A percentile compares a stretch with the other conserved stretches of the same genome.
Conservation (phyloP, 2,113 vertebrate species). For the Clupea harengus region DNA sequence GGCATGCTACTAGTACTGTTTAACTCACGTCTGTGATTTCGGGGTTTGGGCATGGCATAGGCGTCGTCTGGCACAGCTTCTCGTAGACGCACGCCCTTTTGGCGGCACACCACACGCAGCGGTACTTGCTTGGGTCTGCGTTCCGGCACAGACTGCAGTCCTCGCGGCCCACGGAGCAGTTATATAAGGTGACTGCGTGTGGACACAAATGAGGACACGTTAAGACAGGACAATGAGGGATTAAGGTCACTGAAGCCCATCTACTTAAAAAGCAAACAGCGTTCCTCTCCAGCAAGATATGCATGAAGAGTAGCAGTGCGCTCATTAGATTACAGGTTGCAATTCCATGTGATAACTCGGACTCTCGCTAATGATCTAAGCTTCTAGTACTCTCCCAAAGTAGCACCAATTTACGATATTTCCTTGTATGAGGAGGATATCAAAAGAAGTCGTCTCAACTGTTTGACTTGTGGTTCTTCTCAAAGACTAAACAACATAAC, state of each 20-base stretch:
- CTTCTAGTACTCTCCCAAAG: neutral
- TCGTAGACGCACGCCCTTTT: slow-evolving; percentile 78
- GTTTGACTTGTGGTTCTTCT: neutral
- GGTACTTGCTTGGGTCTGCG: slow-evolving; percentile 64
- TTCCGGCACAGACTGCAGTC: slow-evolving; percentile 93
- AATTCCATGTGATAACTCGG: neutral
- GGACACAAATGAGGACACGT: slow-evolving; percentile 6
- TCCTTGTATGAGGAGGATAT: neutral
- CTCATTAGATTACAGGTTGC: slow-evolving; percentile 12
- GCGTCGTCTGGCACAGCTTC: slow-evolving; percentile 68
- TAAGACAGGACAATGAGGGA: slow-evolving; percentile 16
- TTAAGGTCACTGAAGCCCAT: slow-evolving; percentile 16
- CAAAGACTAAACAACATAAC: neutral
- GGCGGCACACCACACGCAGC: slow-evolving; percentile 84
- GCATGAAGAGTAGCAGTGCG: neutral
- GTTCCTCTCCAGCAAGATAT: neutral
- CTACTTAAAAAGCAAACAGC: slow-evolving; percentile 19
- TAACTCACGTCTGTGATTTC: slow-evolving; percentile 80
- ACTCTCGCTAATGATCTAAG: neutral
- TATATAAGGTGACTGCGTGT: slow-evolving; percentile 86
- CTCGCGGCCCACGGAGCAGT: slow-evolving; percentile 83
- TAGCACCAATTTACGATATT: neutral
- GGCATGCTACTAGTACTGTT: neutral
- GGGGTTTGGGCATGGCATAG: slow-evolving; percentile 78
- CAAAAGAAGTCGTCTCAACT: neutral